These are phyloP conservation scores for Pygoscelis adeliae DNA, from an alignment of 2,113 vertebrate genomes.

Conservation along the genomic window DNA sequence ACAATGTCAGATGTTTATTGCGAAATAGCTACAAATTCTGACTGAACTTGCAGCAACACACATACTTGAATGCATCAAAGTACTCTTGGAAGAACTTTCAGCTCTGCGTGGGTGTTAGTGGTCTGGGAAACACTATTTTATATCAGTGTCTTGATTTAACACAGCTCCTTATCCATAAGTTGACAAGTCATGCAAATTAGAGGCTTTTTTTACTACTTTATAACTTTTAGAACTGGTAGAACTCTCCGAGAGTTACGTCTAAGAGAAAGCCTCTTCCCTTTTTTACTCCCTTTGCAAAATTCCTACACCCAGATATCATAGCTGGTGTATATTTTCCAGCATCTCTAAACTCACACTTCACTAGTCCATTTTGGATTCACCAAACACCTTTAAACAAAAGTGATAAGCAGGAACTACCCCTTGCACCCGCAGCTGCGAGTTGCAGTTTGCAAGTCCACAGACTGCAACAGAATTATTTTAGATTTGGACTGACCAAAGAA, in stretches of 20 bases:
- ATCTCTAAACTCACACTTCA: neutral
- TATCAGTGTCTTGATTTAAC: neutral
- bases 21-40: neutral
- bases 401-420: neutral
- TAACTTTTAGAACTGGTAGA: neutral
- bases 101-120: neutral
- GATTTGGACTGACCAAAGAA: neutral
- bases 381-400: neutral
- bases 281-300: neutral
- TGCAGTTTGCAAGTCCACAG: neutral
- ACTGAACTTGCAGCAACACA: neutral
- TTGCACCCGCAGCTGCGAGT: neutral
- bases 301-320: neutral
- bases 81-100: neutral
- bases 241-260: neutral
- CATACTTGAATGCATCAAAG: neutral
- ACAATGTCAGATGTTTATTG: constrained; percentile 25
- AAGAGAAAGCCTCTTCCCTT: neutral
- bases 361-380: neutral
- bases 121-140: neutral
- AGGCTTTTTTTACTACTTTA: neutral
- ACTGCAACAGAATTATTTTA: neutral
- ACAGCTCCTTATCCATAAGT: neutral
- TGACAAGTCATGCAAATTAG: neutral
- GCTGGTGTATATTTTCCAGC: neutral